These are phyloP conservation scores for Cyprinus carpio DNA, from an alignment of 2,113 vertebrate species.

Conservation along the genomic window DNA sequence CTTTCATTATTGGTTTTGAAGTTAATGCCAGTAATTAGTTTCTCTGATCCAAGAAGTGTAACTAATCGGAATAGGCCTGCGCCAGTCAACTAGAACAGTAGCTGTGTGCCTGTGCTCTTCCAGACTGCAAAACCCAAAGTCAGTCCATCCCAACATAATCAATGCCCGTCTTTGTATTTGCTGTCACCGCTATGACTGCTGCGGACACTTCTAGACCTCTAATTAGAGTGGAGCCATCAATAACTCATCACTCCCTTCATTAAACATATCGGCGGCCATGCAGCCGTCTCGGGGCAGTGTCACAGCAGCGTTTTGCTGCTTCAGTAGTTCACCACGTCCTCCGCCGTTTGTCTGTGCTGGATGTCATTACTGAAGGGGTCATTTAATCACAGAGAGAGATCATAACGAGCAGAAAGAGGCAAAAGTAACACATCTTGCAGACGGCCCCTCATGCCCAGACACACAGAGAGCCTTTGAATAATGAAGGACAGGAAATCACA, in stretches of 20 bases:
- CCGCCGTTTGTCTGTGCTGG: neutral
- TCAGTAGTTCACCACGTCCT: slow-evolving; percentile 2
- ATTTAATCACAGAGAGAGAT: slow-evolving; percentile 22
- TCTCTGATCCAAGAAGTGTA: slow-evolving; percentile 49
- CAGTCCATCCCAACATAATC: slow-evolving; percentile 48
- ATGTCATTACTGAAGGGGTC: slow-evolving; percentile 27
- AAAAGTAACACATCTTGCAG: slow-evolving; percentile 9
- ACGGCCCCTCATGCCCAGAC: neutral
- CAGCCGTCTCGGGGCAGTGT: slow-evolving; percentile 26
- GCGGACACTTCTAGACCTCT: slow-evolving; percentile 67
- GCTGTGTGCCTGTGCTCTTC: slow-evolving; percentile 7
- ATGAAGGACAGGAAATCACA: slow-evolving; percentile 40
- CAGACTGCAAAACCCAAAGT: slow-evolving; percentile 30
- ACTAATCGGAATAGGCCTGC: slow-evolving; percentile 62
- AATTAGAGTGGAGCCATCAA: slow-evolving; percentile 70
- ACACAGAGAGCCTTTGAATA: slow-evolving; percentile 49
- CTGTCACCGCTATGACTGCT: slow-evolving; percentile 59
- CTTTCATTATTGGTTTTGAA: slow-evolving; percentile 59
- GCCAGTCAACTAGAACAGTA: slow-evolving; percentile 56
- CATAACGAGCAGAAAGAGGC: slow-evolving; percentile 1
- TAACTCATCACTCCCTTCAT: slow-evolving; percentile 76
- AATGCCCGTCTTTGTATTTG: slow-evolving; percentile 40
- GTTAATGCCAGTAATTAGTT: slow-evolving; percentile 67
- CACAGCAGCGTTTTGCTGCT: slow-evolving; percentile 38
- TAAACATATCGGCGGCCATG: slow-evolving; percentile 66